Evolutionary conservation across 2,113 vertebrate genomes (phyloP), one percentile per base, ranked within the genome.

Genomic region (Hypomesus transpacificus): DNA sequence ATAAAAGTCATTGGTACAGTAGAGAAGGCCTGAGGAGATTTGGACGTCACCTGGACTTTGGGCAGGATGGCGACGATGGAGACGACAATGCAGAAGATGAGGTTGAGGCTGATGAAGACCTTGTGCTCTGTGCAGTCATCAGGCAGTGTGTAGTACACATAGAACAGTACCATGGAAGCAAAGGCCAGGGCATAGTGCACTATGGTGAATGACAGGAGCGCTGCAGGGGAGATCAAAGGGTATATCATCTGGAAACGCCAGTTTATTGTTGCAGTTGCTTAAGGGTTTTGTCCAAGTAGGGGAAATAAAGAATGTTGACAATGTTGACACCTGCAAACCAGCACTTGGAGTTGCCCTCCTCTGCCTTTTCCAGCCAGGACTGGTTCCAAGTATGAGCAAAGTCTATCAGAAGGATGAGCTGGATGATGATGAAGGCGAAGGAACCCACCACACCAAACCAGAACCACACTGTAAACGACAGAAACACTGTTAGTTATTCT

Each of bases 381-480:
- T 95, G 94, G 86, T 93, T 97, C 96, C 95, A 98, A 63, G 92
- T 93, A 74, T 98, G 95, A 0, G 95, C 93, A 0, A 98, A 93
- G 89, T 98, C 95, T 0, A 98, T 86, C 61, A 98, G 87, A 5
- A 98, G 92, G 68, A 98, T 73, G 4, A 97, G 94, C 88, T 98
- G 96, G 87, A 96, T 92, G 85, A 96, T 84, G 90, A 95, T 92
- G 91, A 98, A 97, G 80, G 94, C 61, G 85, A 96, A 96, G 31
- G 95, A 95, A 51, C 96, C 95, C 0, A 93, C 89, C 31, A 93
- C 87, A 0, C 96, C 96, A 0, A 96, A 95, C 89, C 95, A 96
- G 91, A 94, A 97, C 95, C 95, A 98, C 74, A 95, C 96, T 98
- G 80, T 9, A 14, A 22, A 0, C 3, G 65, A n/a, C 53, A 13